These are phyloP conservation scores for Lypha dubia DNA, from an alignment of 2,888 invertebrate species.

Conservation along the genomic window DNA sequence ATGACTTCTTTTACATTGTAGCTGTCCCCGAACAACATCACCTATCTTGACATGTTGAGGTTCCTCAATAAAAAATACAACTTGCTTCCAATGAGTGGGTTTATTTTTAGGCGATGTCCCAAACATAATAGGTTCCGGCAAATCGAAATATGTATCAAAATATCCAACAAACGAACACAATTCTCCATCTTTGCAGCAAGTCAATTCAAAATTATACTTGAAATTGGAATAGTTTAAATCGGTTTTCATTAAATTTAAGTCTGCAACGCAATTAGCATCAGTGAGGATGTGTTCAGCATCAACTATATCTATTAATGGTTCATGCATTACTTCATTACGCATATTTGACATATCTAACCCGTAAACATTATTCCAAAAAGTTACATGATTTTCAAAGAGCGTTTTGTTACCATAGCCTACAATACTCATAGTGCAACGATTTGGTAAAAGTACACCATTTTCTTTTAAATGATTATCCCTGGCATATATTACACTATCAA, in stretches of 20 bases:
- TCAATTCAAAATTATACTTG: conserved; percentile 87
- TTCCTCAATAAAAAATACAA: conserved; percentile 90
- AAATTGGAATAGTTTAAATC: conserved; percentile 89
- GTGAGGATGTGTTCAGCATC: conserved; percentile 87
- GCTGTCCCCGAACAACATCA: conserved; percentile 86
- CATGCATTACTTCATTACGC: conserved; percentile 91
- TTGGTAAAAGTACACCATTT: conserved; percentile 91
- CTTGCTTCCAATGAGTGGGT: conserved; percentile 93
- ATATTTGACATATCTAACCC: conserved; percentile 97
- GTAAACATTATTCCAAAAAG: conserved; percentile 96
- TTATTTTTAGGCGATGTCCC: conserved; percentile 87
- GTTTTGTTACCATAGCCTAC: conserved; percentile 91
- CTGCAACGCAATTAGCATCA: conserved; percentile 86
- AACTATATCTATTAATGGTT: conserved; percentile 89
- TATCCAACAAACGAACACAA: conserved; percentile 94
- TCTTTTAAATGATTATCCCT: conserved; percentile 91
- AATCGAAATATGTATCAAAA: conserved; percentile 94
- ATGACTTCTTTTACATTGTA: conserved; percentile 89
- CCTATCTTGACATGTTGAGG: conserved; percentile 89
- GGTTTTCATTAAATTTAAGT: conserved; percentile 91
- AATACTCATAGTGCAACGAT: conserved; percentile 91
- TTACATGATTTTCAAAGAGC: conserved; percentile 89
- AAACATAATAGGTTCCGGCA: conserved; percentile 86
- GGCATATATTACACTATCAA: conserved; percentile 95
- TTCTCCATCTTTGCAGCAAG: conserved; percentile 86